Evolutionary conservation across 2,797 vertebrate species (phyloP), one percentile per base, ranked within the genome.

Genomic region (Lacerta bilineata): DNA sequence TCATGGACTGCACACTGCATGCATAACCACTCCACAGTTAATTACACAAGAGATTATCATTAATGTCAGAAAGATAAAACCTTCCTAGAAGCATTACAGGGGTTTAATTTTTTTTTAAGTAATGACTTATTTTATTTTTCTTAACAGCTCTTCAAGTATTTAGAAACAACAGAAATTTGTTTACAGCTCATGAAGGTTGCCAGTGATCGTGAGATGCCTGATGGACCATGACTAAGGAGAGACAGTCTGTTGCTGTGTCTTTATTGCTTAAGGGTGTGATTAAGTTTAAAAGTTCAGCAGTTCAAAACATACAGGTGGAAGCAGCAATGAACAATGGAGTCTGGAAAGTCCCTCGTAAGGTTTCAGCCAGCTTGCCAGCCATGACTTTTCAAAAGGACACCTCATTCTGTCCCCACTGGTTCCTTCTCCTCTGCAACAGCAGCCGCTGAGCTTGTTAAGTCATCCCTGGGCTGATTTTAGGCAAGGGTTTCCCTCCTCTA

Each of bases 41-140:
- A 97, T 98, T 97, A 98, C 97, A 97, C 97, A 97, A 95, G 97
- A 97, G 97, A 98, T 98, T 97, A 97, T 96, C 93, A 91, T 97
- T 97, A 97, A 96, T 97, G 97, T 97, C 97, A 97, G 95, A 95
- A 97, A 97, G 96, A 97, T 96, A 97, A 97, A 97, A 94, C 96
- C 96, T 96, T 93, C 95, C 96, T 96, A 91, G 95, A 95, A 96
- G 96, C 95, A 93, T 92, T 95, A 93, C 93, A 95, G 92, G 95
- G 93, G 93, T 10, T 6, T 55, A 4, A 4, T 41, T 41, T 41
- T 41, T 6, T 17, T 79, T 50, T 55, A 41, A 96, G 95, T 91
- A 96, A 95, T 96, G 93, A 94, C 94, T 95, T 97, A 94, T 91
- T 96, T 97, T 90, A 93, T 96, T 96, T 97, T 96, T 95, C 93